Evolutionary conservation across 2,888 invertebrate species (phyloP).

Genomic region (Callosobruchus maculatus): DNA sequence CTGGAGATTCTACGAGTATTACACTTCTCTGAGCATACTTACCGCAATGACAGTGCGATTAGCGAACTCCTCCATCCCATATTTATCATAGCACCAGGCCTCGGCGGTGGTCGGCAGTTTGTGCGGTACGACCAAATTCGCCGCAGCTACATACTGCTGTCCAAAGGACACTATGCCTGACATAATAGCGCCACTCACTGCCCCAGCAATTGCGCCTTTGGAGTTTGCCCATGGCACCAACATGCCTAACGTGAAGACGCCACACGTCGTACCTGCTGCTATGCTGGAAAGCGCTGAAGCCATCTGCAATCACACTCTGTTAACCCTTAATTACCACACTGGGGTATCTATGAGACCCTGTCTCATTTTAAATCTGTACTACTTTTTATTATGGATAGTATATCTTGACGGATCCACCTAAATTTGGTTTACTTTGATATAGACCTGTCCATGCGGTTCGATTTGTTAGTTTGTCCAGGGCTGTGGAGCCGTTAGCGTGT

Average conservation of each 20-base stretch:
- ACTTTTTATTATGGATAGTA: no score
- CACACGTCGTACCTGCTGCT: constrained; percentile 78
- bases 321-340: no score
- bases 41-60: not conserved
- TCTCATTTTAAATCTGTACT: no score
- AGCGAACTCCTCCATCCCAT: constrained; percentile 25
- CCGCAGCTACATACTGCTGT: constrained; percentile 62
- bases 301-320: constrained; percentile 45
- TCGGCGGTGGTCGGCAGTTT: constrained; percentile 53
- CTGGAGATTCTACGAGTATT: no score
- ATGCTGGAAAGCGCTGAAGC: constrained; percentile 78
- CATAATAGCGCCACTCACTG: constrained; percentile 58
- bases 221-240: constrained; percentile 76
- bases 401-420: no score
- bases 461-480: no score
- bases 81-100: constrained; percentile 45
- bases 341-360: no score
- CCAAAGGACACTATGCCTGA: constrained; percentile 66
- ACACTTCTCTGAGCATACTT: not conserved
- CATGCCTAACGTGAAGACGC: constrained; percentile 81
- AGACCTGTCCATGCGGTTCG: no score
- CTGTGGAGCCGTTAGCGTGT: no score
- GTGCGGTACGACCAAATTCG: constrained; percentile 57
- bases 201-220: constrained; percentile 60
- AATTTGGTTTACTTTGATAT: no score